phyloP scores from a whole-genome alignment of 2,888 invertebrate genomes.

The Dasypogon diadema region DNA sequence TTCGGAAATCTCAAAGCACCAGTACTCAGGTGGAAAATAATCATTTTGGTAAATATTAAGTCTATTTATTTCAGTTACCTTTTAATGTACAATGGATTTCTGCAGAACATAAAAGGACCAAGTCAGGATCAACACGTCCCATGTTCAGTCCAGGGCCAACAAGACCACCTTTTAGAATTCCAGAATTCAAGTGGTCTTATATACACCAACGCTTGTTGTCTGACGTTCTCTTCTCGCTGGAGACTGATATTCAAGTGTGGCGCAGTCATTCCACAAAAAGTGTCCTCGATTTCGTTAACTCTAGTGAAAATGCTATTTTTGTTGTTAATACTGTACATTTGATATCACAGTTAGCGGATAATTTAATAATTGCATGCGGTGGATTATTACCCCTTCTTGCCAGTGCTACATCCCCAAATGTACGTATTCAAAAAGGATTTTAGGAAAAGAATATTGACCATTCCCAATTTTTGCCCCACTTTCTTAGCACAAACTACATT shows the following conservation, averaged over 20 bases:
- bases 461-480: no score
- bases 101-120: constrained; percentile 67
- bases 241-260: constrained; percentile 96
- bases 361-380: constrained; percentile 98
- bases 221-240: constrained; percentile 95
- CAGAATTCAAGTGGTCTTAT: constrained; percentile 99
- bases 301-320: constrained; percentile 98
- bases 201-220: constrained; percentile 96
- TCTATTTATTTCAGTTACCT: background rate
- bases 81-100: constrained; percentile 47
- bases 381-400: constrained; percentile 96
- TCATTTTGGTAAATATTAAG: constrained; percentile 78
- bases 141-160: constrained; percentile 96
- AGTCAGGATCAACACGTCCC: constrained; percentile 80
- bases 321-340: constrained; percentile 99
- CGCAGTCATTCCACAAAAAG: constrained; percentile 95
- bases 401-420: constrained; percentile 98
- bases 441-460: no score
- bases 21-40: constrained; percentile 87
- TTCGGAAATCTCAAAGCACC: constrained; percentile 80
- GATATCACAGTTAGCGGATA: constrained; percentile 98
- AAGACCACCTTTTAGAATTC: constrained; percentile 96
- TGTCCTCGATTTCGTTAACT: constrained; percentile 97
- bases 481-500: no score
- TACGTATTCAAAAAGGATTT: no score